Percentiles rank a stretch among this genome's conserved stretches.
Conservation (phyloP, 2,888 invertebrate species). For the Drosophila eohydei region DNA sequence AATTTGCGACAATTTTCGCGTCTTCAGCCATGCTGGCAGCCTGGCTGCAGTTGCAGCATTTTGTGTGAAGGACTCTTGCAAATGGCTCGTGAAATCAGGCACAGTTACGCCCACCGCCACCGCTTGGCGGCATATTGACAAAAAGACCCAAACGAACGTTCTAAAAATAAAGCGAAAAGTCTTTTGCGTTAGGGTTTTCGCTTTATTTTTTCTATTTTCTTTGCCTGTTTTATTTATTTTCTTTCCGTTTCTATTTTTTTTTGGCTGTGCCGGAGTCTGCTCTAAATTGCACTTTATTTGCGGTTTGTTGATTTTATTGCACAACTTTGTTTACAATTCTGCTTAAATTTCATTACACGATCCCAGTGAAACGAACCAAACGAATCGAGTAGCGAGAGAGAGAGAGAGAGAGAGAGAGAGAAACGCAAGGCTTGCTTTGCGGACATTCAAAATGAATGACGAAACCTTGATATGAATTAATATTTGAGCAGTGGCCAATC, state of each 20-base stretch:
- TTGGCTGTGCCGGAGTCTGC: constrained; percentile 35
- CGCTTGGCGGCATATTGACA: constrained; percentile 42
- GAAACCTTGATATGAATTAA: constrained; percentile 81
- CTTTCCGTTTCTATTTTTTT: constrained; percentile 3
- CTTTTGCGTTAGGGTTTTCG: constrained; percentile 23
- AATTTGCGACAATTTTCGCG: constrained; percentile 64
- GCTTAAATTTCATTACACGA: constrained; percentile 79
- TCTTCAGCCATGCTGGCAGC: constrained; percentile 29
- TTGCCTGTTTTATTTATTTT: constrained; percentile 18
- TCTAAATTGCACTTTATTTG: constrained; percentile 75
- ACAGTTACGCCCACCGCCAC: constrained; percentile 36
- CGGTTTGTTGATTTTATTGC: constrained; percentile 76
- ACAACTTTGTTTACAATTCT: constrained; percentile 75
- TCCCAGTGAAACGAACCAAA: constrained; percentile 54
- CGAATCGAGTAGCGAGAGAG: constrained; percentile 29
- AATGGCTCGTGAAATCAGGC: constrained; percentile 69
- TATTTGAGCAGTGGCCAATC: constrained; percentile 63
- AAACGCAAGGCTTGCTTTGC: not conserved
- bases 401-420: not conserved
- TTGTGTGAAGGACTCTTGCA: constrained; percentile 54
- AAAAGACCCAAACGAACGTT: constrained; percentile 44
- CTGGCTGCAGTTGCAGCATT: constrained; percentile 31
- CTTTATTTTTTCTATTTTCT: constrained; percentile 13
- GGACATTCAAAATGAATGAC: constrained; percentile 66
- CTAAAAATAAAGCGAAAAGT: constrained; percentile 48